A percentile compares a stretch with the other conserved stretches of the same genome.
Evolutionary conservation across 2,113 vertebrate genomes (phyloP).

Genomic region (Daboia siamensis): DNA sequence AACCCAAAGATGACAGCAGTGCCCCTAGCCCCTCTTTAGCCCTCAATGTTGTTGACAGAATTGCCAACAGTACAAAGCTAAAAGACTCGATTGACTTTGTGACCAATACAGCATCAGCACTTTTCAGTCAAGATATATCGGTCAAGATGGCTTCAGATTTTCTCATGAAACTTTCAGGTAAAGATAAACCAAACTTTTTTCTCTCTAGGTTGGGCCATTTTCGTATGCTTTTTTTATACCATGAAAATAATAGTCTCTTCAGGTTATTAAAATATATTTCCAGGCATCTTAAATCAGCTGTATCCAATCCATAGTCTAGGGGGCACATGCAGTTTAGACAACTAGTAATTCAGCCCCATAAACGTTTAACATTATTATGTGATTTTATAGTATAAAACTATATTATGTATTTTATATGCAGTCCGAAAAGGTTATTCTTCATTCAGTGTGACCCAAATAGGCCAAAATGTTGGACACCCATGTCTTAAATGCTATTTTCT

Average conservation of each 20-base stretch:
- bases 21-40: conserved; percentile 81
- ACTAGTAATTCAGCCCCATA: not conserved
- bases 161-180: conserved; percentile 98
- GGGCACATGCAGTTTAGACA: not conserved
- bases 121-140: conserved; percentile 96
- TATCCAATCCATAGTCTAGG: not conserved
- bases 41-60: conserved; percentile 81
- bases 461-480: not conserved
- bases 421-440: not conserved
- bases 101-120: conserved; percentile 80
- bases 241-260: not conserved
- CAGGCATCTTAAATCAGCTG: not conserved
- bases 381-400: not conserved
- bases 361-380: not conserved
- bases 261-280: not conserved
- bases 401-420: not conserved
- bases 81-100: conserved; percentile 82
- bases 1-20: conserved; percentile 86
- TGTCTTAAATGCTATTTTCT: not conserved
- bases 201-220: not conserved
- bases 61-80: conserved; percentile 81
- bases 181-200: not conserved
- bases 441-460: not conserved
- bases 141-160: conserved; percentile 98
- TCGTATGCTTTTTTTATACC: not conserved